A percentile compares a stretch with the other conserved stretches of the same genome.
Evolutionary conservation across 2,888 invertebrate species (phyloP).

Genomic region (Tenodera sinensis): DNA sequence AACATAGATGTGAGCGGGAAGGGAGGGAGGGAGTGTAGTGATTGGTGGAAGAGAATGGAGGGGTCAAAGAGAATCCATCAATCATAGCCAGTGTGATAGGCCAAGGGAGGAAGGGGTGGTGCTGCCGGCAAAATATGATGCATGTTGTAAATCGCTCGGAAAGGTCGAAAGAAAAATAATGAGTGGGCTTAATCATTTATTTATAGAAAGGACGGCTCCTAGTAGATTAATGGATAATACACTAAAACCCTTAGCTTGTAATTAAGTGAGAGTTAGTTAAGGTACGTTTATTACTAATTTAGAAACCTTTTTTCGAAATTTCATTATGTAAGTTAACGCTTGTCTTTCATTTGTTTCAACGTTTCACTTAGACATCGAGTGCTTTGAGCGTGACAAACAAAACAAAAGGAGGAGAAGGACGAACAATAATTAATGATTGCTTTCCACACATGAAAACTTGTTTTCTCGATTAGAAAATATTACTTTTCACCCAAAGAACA

Average conservation of each 20-base stretch:
- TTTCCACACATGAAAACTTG: no score
- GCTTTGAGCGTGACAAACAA: no score
- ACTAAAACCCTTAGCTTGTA: background rate
- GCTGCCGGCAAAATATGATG: background rate
- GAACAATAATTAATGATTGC: no score
- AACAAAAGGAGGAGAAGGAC: no score
- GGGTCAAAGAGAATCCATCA: conserved; percentile 1
- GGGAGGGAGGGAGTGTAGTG: background rate
- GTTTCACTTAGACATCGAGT: no score
- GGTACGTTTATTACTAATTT: no score
- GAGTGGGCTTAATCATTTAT: background rate
- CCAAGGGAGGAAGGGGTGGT: background rate
- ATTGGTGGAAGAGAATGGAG: background rate
- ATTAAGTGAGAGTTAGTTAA: background rate
- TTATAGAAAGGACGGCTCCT: background rate
- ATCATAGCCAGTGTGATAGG: background rate
- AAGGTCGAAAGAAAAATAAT: background rate
- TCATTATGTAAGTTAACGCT: no score
- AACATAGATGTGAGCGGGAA: background rate
- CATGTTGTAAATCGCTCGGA: background rate
- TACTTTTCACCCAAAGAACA: no score
- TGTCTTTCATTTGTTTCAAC: no score
- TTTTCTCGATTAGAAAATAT: no score
- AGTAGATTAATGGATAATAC: background rate
- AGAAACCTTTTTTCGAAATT: no score